phyloP scores from a whole-genome alignment of 2,888 invertebrate genomes.

The Amiota mariae region DNA sequence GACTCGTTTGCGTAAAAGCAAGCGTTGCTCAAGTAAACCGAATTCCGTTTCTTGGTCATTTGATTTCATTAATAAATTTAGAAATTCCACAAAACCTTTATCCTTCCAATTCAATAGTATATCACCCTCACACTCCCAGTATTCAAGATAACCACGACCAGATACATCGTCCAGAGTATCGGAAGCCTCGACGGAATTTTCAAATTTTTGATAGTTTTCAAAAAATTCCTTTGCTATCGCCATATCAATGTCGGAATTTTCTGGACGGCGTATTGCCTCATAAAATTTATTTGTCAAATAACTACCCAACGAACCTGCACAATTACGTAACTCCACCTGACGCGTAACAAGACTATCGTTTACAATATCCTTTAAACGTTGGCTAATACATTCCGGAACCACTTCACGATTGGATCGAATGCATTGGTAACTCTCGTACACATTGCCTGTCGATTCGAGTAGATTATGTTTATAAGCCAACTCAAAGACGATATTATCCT shows the following conservation, averaged over 20 bases:
- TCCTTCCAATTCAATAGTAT: constrained; percentile 83
- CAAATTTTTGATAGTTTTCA: constrained; percentile 77
- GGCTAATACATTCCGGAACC: constrained; percentile 70
- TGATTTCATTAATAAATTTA: constrained; percentile 79
- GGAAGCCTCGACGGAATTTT: constrained; percentile 77
- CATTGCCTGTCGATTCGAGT: constrained; percentile 68
- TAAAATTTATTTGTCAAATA: constrained; percentile 69
- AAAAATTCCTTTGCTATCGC: constrained; percentile 75
- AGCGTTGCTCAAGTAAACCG: constrained; percentile 70
- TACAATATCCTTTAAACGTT: constrained; percentile 72
- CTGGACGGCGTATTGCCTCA: constrained; percentile 64
- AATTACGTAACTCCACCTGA: constrained; percentile 67
- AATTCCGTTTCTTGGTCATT: constrained; percentile 51
- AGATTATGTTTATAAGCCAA: constrained; percentile 66
- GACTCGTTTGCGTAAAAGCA: constrained; percentile 63
- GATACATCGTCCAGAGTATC: constrained; percentile 81
- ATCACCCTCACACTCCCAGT: constrained; percentile 83
- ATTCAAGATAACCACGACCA: constrained; percentile 78
- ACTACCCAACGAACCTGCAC: constrained; percentile 69
- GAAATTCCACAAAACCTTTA: constrained; percentile 80
- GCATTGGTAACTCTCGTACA: constrained; percentile 69
- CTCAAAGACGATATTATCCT: constrained; percentile 72
- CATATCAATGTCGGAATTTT: constrained; percentile 72
- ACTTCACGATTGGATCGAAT: constrained; percentile 72
- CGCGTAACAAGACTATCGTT: constrained; percentile 72